Conservation (phyloP, 1,140 invertebrate genomes). For the Zelostemma sp. region DNA sequence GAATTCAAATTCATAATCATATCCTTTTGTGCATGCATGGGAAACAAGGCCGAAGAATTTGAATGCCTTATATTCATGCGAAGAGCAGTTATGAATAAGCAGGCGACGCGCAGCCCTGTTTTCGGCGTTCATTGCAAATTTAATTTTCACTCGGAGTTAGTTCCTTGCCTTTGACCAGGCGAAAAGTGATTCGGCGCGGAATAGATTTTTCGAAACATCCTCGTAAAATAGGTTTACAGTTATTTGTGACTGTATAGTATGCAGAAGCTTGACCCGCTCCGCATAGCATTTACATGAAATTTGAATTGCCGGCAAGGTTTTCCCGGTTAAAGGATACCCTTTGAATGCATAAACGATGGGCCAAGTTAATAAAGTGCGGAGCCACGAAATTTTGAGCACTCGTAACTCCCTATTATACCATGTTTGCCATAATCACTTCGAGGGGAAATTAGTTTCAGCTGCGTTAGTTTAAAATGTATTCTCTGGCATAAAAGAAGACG, state of each 20-base stretch:
- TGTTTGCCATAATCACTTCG: slow-evolving; percentile 2
- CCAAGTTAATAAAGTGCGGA: slow-evolving; percentile 28
- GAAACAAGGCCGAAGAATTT: too few species aligned
- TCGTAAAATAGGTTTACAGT: slow-evolving; percentile 1
- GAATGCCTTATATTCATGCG: too few species aligned
- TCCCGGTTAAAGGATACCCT: slow-evolving; percentile 23
- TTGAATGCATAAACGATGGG: slow-evolving; percentile 42
- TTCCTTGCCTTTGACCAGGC: neutral
- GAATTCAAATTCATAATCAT: too few species aligned
- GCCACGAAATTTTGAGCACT: slow-evolving; percentile 30
- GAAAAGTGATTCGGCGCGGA: neutral
- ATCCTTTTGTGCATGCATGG: too few species aligned
- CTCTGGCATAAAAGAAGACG: too few species aligned
- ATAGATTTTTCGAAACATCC: slow-evolving; percentile 8
- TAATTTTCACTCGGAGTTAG: neutral
- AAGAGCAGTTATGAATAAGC: too few species aligned
- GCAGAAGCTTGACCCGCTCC: slow-evolving; percentile 19
- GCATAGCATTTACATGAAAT: slow-evolving; percentile 35
- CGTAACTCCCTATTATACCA: slow-evolving; percentile 4
- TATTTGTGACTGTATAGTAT: slow-evolving; percentile 19
- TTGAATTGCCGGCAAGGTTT: slow-evolving; percentile 37
- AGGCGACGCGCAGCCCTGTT: neutral
- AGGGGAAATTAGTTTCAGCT: neutral
- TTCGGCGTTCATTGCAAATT: neutral
- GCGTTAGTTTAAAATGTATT: neutral